Evolutionary conservation across 2,797 vertebrate genomes (phyloP).

Genomic region (Glossophaga mutica): DNA sequence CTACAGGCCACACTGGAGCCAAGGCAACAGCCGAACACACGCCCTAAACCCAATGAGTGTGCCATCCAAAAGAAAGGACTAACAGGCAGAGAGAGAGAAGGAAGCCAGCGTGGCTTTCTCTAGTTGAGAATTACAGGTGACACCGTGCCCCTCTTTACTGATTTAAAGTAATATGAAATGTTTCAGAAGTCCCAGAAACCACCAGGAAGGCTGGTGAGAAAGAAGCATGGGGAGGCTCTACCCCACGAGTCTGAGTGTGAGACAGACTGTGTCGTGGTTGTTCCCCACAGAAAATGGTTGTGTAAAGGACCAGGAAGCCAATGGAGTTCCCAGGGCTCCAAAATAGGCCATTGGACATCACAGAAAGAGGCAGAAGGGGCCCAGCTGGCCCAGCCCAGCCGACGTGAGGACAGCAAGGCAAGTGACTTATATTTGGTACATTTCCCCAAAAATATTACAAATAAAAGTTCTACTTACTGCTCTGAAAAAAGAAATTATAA

Average conservation of each 20-base stretch:
- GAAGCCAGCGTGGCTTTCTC: background rate
- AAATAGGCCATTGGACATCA: background rate
- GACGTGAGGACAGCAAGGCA: accelerated
- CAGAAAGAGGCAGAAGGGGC: background rate
- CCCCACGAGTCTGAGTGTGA: too few species aligned
- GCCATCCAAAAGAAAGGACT: background rate
- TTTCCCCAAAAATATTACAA: background rate
- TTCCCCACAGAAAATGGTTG: too few species aligned
- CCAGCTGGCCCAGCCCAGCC: accelerated
- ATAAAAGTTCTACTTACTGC: conserved; percentile 83
- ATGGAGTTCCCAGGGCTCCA: background rate
- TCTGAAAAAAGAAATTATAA: conserved; percentile 48
- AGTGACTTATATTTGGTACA: background rate
- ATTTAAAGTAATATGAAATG: background rate
- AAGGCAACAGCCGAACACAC: background rate
- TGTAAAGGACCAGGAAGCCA: too few species aligned
- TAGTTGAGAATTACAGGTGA: background rate
- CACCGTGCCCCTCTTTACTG: background rate
- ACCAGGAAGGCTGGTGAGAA: background rate
- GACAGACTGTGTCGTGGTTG: too few species aligned
- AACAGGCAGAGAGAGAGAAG: background rate
- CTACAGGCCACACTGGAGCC: background rate
- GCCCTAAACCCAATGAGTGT: background rate
- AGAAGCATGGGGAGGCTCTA: background rate
- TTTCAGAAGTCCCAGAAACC: background rate